Evolutionary conservation across 1,140 invertebrate species (phyloP), one percentile per base, ranked within the genome.

Genomic region (Diploscapter pachys): DNA sequence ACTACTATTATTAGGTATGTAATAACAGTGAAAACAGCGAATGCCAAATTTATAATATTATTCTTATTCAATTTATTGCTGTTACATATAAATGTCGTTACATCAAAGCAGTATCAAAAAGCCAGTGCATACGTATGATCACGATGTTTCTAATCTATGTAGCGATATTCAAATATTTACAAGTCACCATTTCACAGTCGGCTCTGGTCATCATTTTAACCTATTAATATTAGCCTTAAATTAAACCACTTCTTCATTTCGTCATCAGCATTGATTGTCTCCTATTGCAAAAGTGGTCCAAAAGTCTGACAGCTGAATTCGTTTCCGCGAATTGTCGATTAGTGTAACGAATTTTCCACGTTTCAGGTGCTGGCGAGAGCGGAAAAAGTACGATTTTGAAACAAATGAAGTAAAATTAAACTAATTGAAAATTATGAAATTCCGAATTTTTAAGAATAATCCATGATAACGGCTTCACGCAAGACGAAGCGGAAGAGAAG

Each of bases 321-420:
- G 31, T 1, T 31, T 31, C 31, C 54, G 8, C 8, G 52, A 9
- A 5, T 13, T 56, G 61, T 13, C n/a, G 51, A 31, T 61, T 48
- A n/a, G 4, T 8, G 54, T 5, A 53, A 59, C 8, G 56, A 73
- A 4, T 3, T 69, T 31, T 62, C 31, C 31, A 31, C 31, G 31
- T 75, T 71, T 63, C 63, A 76, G 93, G 93, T 80, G 93, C 93
- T 83, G 93, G 93, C 80, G 93, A 95, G 89, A 93, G 92, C 87
- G 94, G 94, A 81, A 96, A 96, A 88, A 94, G 93, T 81, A 98
- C 96, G 82, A 96, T 98, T 89, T 90, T 98, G 77, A 98, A 98
- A 89, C 96, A 98, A 90, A 98, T 98, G 95, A 91, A 93, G 86
- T 79, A 70, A 66, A 68, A 50, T 54, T 50, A 8, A 3, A 8